A percentile compares a stretch with the other conserved stretches of the same genome.
Evolutionary conservation across 2,888 invertebrate species (phyloP).

Genomic region (Drosophila paucipuncta): DNA sequence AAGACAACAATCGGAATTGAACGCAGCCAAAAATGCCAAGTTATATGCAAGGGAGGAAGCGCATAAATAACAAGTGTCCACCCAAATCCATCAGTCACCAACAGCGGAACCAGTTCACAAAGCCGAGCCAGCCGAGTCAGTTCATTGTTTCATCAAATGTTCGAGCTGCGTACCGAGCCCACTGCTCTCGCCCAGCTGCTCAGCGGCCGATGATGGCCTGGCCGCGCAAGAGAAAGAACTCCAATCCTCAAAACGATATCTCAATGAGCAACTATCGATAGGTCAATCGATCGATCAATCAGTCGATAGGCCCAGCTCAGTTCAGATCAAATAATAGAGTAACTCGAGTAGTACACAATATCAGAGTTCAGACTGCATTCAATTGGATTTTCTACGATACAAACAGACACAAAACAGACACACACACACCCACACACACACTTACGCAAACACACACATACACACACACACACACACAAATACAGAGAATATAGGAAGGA

Average conservation of each 20-base stretch:
- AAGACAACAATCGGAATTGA: constrained; percentile 19
- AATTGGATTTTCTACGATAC: constrained; percentile 17
- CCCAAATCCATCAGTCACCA: constrained; percentile 20
- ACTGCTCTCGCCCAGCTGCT: constrained; percentile 28
- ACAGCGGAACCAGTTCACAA: background rate
- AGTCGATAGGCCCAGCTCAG: constrained; percentile 9
- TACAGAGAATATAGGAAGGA: constrained; percentile 1
- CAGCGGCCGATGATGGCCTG: constrained; percentile 75
- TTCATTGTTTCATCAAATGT: constrained; percentile 27
- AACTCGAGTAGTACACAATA: constrained; percentile 15
- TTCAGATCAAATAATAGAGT: background rate
- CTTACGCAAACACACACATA: background rate
- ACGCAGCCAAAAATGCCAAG: constrained; percentile 63
- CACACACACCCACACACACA: background rate
- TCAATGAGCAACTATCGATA: constrained; percentile 40
- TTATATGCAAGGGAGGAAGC: constrained; percentile 50
- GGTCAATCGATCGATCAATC: constrained; percentile 13
- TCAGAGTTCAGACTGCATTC: constrained; percentile 23
- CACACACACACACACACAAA: constrained; percentile 7
- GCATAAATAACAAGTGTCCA: constrained; percentile 47
- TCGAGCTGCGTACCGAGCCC: constrained; percentile 28
- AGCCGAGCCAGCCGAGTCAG: constrained; percentile 10
- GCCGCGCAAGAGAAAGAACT: constrained; percentile 82
- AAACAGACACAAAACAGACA: constrained; percentile 6
- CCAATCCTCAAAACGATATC: constrained; percentile 36